phyloP scores from a whole-genome alignment of 2,113 vertebrate genomes.

The Rana temporaria region DNA sequence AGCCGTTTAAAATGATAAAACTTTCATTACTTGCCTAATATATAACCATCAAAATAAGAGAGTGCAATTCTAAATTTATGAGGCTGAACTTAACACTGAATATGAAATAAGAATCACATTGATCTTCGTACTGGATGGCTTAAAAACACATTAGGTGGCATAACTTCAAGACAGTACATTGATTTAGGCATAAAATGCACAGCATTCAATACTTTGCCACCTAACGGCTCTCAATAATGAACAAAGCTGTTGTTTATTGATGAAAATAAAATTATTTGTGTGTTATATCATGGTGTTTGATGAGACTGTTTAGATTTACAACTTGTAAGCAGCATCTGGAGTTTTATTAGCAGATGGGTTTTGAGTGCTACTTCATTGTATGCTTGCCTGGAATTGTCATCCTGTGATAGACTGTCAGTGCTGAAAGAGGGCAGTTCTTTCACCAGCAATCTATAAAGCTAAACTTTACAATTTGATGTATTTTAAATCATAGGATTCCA shows the following conservation, averaged over 20 bases:
- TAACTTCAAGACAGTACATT: slow-evolving; percentile 86
- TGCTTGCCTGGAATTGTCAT: neutral
- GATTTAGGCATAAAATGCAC: slow-evolving; percentile 87
- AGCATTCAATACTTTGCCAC: slow-evolving; percentile 78
- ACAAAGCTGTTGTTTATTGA: slow-evolving; percentile 81
- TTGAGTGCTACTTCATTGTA: neutral
- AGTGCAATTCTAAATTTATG: slow-evolving; percentile 90
- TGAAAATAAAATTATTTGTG: slow-evolving; percentile 83
- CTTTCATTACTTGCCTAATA: slow-evolving; percentile 81
- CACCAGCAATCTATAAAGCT: neutral
- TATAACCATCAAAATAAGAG: slow-evolving; percentile 87
- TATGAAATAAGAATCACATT: slow-evolving; percentile 88
- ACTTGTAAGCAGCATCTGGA: slow-evolving; percentile 57
- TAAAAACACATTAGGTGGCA: slow-evolving; percentile 94
- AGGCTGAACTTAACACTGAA: slow-evolving; percentile 82
- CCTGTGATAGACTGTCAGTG: neutral
- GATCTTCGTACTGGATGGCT: slow-evolving; percentile 88
- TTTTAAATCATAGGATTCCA: neutral
- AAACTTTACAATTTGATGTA: neutral
- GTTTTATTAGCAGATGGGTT: slow-evolving; percentile 35
- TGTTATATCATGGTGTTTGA: slow-evolving; percentile 69
- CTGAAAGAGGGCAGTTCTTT: neutral
- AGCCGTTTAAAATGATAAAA: slow-evolving; percentile 84
- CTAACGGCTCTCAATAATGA: slow-evolving; percentile 78
- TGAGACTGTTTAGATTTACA: slow-evolving; percentile 68